These are phyloP conservation scores for Entelurus aequoreus DNA, from an alignment of 2,113 vertebrate genomes.

Conservation along the genomic window DNA sequence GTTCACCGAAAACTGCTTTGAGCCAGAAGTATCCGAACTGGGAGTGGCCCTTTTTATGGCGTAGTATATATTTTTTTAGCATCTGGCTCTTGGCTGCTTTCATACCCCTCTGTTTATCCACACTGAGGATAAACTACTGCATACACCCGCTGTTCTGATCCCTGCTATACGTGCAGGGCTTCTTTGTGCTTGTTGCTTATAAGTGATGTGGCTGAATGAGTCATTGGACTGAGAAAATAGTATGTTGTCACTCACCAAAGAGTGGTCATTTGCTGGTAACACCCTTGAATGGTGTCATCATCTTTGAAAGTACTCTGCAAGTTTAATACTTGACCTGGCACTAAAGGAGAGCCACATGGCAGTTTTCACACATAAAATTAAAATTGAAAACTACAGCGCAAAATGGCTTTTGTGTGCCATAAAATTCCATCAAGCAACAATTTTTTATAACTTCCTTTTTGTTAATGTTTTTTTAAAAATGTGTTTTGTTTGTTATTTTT, in stretches of 20 bases:
- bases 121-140: conserved; percentile 10
- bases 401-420: no score
- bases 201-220: conserved; percentile 35
- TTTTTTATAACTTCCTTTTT: neutral
- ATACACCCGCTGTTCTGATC: neutral
- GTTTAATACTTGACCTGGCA: conserved; percentile 35
- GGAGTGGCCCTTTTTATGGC: conserved; percentile 16
- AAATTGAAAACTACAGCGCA: conserved; percentile 14
- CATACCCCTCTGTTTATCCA: conserved; percentile 12
- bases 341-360: conserved; percentile 24
- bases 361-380: conserved; percentile 19
- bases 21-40: conserved; percentile 1
- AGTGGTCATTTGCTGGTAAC: conserved; percentile 7
- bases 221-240: conserved; percentile 42
- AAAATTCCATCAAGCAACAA: no score
- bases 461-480: no score
- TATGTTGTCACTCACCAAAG: conserved; percentile 21
- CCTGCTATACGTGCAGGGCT: conserved; percentile 12
- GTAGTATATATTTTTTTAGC: conserved; percentile 22
- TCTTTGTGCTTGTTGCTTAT: conserved; percentile 6
- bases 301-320: conserved; percentile 16
- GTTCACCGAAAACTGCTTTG: neutral
- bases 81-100: conserved; percentile 27
- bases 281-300: conserved; percentile 10
- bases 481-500: no score